Evolutionary conservation across 2,113 vertebrate species (phyloP), one percentile per base, ranked within the genome.

Genomic region (Carettochelys insculpta): DNA sequence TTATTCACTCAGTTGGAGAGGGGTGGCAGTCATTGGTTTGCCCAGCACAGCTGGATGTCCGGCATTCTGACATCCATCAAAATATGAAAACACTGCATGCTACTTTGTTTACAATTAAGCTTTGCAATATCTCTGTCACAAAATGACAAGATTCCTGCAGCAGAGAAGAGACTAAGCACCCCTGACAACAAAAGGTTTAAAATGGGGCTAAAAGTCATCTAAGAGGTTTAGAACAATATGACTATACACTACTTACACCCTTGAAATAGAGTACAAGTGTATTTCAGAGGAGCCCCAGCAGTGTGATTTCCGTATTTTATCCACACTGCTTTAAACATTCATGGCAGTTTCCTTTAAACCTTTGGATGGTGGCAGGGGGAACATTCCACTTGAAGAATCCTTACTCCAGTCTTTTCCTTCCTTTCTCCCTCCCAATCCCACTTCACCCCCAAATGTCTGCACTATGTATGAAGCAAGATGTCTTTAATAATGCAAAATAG

Each of bases 401-500:
- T 16, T 94, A 96, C 92, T 90, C 91, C 47, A 91, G 78, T 52
- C 58, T 92, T 85, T 93, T 80, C 82, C 92, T 89, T 85, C 77
- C 8, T 61, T 38, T 82, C 87, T 38, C 31, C 50, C 73, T 53
- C 43, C n/a, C 61, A 31, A 12, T 87, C 86, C 86, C 77, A 80
- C 88, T 84, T 90, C 1, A 5, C 77, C 92, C 92, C 76, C 82
- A 85, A 47, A 82, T 0, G 3, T 85, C 83, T 88, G 77, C 76
- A 1, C 31, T 80, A 96, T 97, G 97, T 97, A 97, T 97, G 95
- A 97, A 95, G 93, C 51, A 93, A 96, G 95, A 96, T 83, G 90
- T 91, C 95, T 97, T 96, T 97, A 97, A 96, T 97, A 97, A 97
- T 51, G 43, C 94, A 94, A 96, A 92, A 95, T 87, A 86, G 95